A percentile compares a stretch with the other conserved stretches of the same genome.
Evolutionary conservation across 2,888 invertebrate genomes (phyloP).

Genomic region (Acleris literana): DNA sequence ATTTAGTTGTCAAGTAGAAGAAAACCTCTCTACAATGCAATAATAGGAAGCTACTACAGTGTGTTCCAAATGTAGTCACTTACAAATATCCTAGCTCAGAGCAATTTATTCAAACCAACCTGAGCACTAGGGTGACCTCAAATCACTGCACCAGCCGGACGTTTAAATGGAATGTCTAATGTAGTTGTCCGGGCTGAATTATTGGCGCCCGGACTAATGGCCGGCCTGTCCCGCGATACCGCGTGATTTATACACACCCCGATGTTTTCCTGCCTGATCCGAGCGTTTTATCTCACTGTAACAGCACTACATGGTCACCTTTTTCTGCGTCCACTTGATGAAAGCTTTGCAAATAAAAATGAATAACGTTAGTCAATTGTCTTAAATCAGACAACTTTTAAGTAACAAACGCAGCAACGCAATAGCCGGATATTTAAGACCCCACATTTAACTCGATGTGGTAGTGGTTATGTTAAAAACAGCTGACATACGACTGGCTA

Average conservation of each 20-base stretch:
- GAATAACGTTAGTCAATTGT: neutral
- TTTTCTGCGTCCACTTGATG: neutral
- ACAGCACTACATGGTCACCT: slow-evolving; percentile 20
- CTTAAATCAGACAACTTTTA: no score
- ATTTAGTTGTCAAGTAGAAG: no score
- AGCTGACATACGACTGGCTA: no score
- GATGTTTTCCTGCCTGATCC: slow-evolving; percentile 38
- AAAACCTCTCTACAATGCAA: no score
- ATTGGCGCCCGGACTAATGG: slow-evolving; percentile 48
- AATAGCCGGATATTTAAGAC: no score
- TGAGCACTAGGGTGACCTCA: slow-evolving; percentile 35
- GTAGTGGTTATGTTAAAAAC: no score
- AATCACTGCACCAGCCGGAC: slow-evolving; percentile 34
- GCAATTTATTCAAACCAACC: slow-evolving; percentile 31
- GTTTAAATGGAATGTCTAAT: slow-evolving; percentile 40
- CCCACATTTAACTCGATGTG: no score
- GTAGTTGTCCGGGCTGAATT: slow-evolving; percentile 47
- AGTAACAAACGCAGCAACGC: no score
- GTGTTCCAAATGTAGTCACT: slow-evolving; percentile 17
- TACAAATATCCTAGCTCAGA: slow-evolving; percentile 13
- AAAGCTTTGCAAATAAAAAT: neutral
- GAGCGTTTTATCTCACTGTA: slow-evolving; percentile 30
- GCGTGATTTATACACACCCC: slow-evolving; percentile 47
- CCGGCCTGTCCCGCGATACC: slow-evolving; percentile 44
- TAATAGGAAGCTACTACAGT: neutral